Percentiles rank a stretch among this genome's conserved stretches.
Evolutionary conservation across 2,113 vertebrate genomes (phyloP).

Genomic region (Motacilla tschutschensis): DNA sequence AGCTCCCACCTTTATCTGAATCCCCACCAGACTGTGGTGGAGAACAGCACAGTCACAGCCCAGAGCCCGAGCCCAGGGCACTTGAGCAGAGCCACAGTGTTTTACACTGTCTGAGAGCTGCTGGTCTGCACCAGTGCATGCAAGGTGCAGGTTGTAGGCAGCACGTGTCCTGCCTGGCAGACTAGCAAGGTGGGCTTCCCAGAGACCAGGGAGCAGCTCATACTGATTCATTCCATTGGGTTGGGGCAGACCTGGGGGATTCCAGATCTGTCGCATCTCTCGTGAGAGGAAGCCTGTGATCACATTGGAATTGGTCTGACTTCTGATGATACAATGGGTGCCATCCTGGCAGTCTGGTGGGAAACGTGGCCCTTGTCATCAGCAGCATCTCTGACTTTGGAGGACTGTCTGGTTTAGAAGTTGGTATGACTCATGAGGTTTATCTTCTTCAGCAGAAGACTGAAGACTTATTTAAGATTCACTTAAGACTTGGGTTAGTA

Average conservation of each 20-base stretch:
- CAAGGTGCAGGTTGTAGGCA: slow-evolving; percentile 38
- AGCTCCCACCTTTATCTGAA: slow-evolving; percentile 1
- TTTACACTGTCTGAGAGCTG: slow-evolving; percentile 16
- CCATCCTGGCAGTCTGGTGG: background rate
- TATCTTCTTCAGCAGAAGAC: background rate
- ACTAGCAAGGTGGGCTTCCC: background rate
- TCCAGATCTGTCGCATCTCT: background rate
- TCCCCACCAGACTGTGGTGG: slow-evolving; percentile 37
- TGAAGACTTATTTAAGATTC: background rate
- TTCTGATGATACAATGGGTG: background rate
- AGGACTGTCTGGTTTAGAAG: background rate
- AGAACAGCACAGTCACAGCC: slow-evolving; percentile 17
- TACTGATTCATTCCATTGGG: background rate
- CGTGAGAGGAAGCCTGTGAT: background rate
- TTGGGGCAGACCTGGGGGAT: background rate
- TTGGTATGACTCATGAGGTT: background rate
- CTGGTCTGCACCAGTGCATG: slow-evolving; percentile 19
- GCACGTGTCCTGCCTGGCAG: background rate
- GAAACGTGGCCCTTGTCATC: background rate
- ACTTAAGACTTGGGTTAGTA: background rate
- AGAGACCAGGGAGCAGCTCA: background rate
- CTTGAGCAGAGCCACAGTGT: slow-evolving; percentile 37
- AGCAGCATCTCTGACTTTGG: background rate
- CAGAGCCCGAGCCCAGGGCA: slow-evolving; percentile 44
- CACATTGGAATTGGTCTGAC: background rate